Percentiles rank a stretch among this genome's conserved stretches.
phyloP scores from a whole-genome alignment of 2,113 vertebrate species.

The Mastomys natalensis region DNA sequence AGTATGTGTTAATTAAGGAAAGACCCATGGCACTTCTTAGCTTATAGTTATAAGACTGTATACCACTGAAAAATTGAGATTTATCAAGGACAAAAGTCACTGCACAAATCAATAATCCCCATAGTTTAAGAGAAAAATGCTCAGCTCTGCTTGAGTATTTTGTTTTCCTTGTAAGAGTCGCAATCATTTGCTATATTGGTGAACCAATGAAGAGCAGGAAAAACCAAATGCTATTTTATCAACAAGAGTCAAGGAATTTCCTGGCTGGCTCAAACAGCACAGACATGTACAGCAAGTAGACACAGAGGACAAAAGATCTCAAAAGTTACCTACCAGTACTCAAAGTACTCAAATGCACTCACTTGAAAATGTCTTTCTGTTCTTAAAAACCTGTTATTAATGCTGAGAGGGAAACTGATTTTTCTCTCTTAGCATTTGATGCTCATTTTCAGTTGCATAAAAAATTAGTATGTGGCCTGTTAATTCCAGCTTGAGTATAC shows the following conservation, averaged over 20 bases:
- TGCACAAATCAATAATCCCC: constrained; percentile 68
- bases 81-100: constrained; percentile 69
- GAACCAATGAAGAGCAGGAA: not conserved
- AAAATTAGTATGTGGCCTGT: constrained; percentile 11
- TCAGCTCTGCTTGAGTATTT: constrained; percentile 25
- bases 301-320: not conserved
- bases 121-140: not conserved
- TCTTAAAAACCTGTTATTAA: constrained; percentile 35
- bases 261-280: not conserved
- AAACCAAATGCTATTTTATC: not conserved
- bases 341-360: not conserved
- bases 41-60: constrained; percentile 53
- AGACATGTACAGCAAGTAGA: not conserved
- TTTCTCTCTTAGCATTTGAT: constrained; percentile 10
- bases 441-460: constrained; percentile 25
- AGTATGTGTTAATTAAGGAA: constrained; percentile 51
- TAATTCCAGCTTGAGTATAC: not conserved
- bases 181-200: constrained; percentile 29
- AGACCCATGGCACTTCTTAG: not conserved
- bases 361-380: not conserved
- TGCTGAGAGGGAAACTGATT: not conserved
- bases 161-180: constrained; percentile 51
- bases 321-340: not conserved
- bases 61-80: constrained; percentile 59
- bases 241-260: constrained; percentile 33